phyloP scores from a whole-genome alignment of 2,888 invertebrate genomes.

The Aricia artaxerxes region DNA sequence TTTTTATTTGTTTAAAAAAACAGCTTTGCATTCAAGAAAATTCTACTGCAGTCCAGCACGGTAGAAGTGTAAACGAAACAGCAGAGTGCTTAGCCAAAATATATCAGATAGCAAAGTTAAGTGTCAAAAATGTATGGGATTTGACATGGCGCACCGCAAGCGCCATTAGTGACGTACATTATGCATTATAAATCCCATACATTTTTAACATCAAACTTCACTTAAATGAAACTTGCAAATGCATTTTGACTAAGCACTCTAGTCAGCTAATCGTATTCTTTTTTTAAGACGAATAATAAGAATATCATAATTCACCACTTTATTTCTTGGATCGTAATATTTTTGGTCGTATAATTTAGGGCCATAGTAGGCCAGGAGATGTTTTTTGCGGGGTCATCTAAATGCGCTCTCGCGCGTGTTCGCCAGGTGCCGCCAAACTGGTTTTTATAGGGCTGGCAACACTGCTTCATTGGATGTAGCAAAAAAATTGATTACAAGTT shows the following conservation, averaged over 20 bases:
- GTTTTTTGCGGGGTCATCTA: slow-evolving; percentile 24
- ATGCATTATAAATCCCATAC: too few species aligned
- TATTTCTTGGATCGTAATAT: not conserved
- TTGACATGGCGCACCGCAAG: too few species aligned
- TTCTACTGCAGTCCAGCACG: too few species aligned
- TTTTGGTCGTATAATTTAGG: not conserved
- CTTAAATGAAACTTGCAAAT: too few species aligned
- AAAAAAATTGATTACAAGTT: not conserved
- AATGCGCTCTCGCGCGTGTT: slow-evolving; percentile 35
- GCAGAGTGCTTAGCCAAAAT: too few species aligned
- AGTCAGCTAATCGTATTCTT: not conserved
- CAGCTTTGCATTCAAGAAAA: too few species aligned
- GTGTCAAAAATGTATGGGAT: too few species aligned
- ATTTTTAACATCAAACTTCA: too few species aligned
- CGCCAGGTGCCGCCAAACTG: slow-evolving; percentile 66
- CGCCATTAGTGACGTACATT: too few species aligned
- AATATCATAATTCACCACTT: not conserved
- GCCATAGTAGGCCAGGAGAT: not conserved
- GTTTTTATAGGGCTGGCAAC: slow-evolving; percentile 50
- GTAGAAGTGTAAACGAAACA: too few species aligned
- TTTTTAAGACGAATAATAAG: not conserved
- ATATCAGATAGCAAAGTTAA: too few species aligned
- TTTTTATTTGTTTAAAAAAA: too few species aligned
- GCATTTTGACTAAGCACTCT: not conserved
- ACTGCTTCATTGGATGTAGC: not conserved